Evolutionary conservation across 2,113 vertebrate genomes (phyloP).

Genomic region (Xiphophorus couchianus): DNA sequence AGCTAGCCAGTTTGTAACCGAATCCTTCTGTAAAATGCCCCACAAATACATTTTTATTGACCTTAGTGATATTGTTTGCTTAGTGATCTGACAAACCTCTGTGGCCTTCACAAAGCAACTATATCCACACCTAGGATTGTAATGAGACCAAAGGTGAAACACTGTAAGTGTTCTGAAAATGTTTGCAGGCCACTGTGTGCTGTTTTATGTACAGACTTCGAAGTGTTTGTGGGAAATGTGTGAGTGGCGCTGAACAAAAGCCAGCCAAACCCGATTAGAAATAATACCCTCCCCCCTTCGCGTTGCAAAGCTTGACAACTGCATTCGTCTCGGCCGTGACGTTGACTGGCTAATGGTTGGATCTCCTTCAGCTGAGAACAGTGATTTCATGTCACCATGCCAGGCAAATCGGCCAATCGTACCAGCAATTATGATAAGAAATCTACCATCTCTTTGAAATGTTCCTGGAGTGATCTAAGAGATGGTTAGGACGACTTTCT

Average conservation of each 20-base stretch:
- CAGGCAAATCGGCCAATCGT: background rate
- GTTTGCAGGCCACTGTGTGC: background rate
- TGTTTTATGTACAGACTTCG: background rate
- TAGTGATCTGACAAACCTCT: no score
- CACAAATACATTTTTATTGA: background rate
- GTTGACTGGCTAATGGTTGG: background rate
- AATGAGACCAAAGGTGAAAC: no score
- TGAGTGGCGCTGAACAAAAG: background rate
- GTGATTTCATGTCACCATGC: background rate
- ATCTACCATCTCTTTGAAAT: background rate
- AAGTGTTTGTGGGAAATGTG: background rate
- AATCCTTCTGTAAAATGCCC: background rate
- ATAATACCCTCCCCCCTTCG: background rate
- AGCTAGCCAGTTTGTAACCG: background rate
- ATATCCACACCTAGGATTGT: background rate
- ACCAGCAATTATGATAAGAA: background rate
- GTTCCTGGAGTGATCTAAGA: background rate
- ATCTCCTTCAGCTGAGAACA: background rate
- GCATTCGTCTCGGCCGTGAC: background rate
- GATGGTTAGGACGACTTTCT: background rate
- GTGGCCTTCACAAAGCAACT: background rate
- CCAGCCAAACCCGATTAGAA: background rate
- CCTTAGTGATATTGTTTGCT: background rate
- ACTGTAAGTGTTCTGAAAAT: no score
- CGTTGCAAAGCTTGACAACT: background rate